Evolutionary conservation across 2,797 vertebrate genomes (phyloP).

Genomic region (Arctocebus calabarensis): DNA sequence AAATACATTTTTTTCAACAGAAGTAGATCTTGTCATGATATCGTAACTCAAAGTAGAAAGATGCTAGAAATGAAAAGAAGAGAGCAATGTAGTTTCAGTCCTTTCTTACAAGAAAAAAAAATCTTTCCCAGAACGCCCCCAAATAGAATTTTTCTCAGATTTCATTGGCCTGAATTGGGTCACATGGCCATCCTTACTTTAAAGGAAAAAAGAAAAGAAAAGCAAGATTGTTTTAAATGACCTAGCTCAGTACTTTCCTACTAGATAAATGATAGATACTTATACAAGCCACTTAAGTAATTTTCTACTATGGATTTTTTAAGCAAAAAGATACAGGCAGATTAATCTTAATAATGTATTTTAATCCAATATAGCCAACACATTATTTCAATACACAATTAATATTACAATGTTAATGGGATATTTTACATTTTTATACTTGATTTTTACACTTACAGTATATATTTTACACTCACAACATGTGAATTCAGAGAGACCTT

Average conservation of each 20-base stretch:
- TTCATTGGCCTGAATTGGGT: not conserved
- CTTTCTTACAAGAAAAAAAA: not conserved
- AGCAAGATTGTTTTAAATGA: not conserved
- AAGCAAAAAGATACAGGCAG: not conserved
- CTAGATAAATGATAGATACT: not conserved
- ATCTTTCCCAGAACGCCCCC: not conserved
- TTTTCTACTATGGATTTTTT: not conserved
- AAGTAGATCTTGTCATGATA: not conserved
- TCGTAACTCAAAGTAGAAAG: not conserved
- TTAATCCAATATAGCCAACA: not conserved
- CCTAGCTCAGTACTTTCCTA: not conserved
- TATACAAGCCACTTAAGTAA: not conserved
- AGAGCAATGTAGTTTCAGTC: not conserved
- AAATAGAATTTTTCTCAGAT: not conserved
- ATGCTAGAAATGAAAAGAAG: not conserved
- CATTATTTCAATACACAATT: not conserved
- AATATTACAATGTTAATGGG: not conserved
- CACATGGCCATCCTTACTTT: not conserved
- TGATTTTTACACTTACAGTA: slow-evolving; percentile 15
- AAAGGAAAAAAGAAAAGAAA: not conserved
- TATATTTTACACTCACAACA: slow-evolving; percentile 4
- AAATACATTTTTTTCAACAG: not conserved
- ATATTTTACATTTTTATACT: slow-evolving; percentile 24
- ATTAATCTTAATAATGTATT: not conserved
- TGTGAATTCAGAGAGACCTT: not conserved